phyloP scores from a whole-genome alignment of 2,888 invertebrate species.

The Hirtodrosophila trivittata region DNA sequence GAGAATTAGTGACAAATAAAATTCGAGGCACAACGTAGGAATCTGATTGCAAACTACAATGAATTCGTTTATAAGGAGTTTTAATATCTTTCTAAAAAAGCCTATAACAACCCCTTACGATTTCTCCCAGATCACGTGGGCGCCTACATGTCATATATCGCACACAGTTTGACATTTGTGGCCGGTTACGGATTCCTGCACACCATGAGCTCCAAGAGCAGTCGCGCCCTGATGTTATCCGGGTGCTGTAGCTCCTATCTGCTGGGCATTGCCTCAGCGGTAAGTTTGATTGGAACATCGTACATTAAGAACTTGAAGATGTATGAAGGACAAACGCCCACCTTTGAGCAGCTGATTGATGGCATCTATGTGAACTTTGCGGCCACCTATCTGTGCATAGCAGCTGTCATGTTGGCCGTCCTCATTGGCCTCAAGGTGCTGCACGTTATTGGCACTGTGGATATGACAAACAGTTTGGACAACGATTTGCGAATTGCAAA shows the following conservation, averaged over 20 bases:
- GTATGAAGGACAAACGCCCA: slow-evolving; percentile 41
- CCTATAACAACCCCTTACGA: no score
- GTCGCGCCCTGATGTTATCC: slow-evolving; percentile 74
- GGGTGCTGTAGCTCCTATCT: slow-evolving; percentile 77
- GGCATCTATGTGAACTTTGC: slow-evolving; percentile 80
- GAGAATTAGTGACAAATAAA: no score
- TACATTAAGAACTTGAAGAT: slow-evolving; percentile 60
- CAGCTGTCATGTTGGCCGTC: slow-evolving; percentile 60
- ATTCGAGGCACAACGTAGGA: no score
- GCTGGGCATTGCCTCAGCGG: slow-evolving; percentile 76
- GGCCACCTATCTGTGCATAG: slow-evolving; percentile 71
- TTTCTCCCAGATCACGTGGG: slow-evolving; percentile 79
- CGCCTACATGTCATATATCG: slow-evolving; percentile 79
- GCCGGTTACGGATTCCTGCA: slow-evolving; percentile 78
- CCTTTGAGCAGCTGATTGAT: slow-evolving; percentile 57
- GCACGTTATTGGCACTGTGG: slow-evolving; percentile 75
- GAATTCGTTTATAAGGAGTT: no score
- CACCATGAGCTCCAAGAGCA: slow-evolving; percentile 72
- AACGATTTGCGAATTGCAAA: slow-evolving; percentile 80
- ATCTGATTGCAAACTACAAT: no score
- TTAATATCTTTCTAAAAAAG: not conserved
- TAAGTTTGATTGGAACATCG: slow-evolving; percentile 72
- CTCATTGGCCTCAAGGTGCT: slow-evolving; percentile 74
- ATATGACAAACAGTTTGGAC: slow-evolving; percentile 78
- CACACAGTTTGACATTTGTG: slow-evolving; percentile 79